phyloP scores from a whole-genome alignment of 2,113 vertebrate genomes.

The Ictalurus furcatus region DNA sequence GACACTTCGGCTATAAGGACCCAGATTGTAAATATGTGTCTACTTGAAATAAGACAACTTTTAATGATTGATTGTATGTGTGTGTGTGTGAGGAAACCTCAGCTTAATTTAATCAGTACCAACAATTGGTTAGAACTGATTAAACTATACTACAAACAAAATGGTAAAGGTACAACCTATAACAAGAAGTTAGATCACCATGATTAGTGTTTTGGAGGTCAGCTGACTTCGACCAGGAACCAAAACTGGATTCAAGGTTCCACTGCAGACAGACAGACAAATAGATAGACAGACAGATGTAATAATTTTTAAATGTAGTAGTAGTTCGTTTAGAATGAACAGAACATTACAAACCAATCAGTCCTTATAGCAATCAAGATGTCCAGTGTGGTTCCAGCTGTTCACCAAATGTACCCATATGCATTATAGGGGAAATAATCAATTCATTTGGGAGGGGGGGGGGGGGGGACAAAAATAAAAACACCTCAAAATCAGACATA shows the following conservation, averaged over 20 bases:
- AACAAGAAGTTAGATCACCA: neutral
- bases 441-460: neutral
- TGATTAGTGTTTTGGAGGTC: neutral
- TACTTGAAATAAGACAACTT: conserved; percentile 48
- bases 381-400: neutral
- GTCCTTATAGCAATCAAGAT: conserved; percentile 2
- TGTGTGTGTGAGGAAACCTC: neutral
- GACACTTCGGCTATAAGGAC: conserved; percentile 46
- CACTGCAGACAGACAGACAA: neutral
- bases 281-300: neutral
- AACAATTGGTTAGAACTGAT: neutral
- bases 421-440: neutral
- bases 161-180: neutral
- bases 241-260: neutral
- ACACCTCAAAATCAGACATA: neutral
- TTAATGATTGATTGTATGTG: neutral
- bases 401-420: neutral
- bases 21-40: conserved; percentile 33
- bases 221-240: neutral
- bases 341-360: neutral
- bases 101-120: neutral
- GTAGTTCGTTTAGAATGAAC: neutral
- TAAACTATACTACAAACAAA: neutral
- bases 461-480: neutral
- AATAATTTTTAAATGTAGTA: neutral